Percentiles rank a stretch among this genome's conserved stretches.
Conservation (phyloP, 2,888 invertebrate genomes). For the Eumacrocentrus americanus region DNA sequence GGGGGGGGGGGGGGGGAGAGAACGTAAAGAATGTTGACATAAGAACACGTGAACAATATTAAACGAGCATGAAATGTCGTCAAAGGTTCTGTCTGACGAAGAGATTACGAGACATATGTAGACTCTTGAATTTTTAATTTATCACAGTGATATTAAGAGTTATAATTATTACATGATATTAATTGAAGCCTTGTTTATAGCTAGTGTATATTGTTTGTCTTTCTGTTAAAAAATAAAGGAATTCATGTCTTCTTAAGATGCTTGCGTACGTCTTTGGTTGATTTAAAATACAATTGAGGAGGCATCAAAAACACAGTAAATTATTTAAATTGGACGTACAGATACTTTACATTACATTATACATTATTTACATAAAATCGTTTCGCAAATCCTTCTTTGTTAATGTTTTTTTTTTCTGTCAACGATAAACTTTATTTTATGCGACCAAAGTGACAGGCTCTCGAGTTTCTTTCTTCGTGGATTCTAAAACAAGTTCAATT, state of each 20-base stretch:
- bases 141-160: constrained; percentile 11
- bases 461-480: constrained; percentile 56
- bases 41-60: too few relatives aligned
- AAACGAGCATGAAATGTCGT: too few relatives aligned
- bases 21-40: too few relatives aligned
- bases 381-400: too few relatives aligned
- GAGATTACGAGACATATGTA: neutral
- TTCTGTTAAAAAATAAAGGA: neutral
- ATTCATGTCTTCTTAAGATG: neutral
- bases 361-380: constrained; percentile 12
- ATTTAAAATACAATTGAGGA: neutral
- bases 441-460: constrained; percentile 63
- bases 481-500: constrained; percentile 18
- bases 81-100: too few relatives aligned
- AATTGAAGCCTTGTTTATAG: neutral
- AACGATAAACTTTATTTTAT: too few relatives aligned
- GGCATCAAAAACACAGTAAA: neutral
- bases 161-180: neutral
- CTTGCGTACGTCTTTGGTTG: neutral
- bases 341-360: too few relatives aligned
- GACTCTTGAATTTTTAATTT: constrained; percentile 1
- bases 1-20: too few relatives aligned
- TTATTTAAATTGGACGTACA: neutral
- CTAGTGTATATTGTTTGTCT: neutral
- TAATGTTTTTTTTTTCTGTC: too few relatives aligned